These are phyloP conservation scores for Drosophila cracens DNA, from an alignment of 2,888 invertebrate species.

Conservation along the genomic window DNA sequence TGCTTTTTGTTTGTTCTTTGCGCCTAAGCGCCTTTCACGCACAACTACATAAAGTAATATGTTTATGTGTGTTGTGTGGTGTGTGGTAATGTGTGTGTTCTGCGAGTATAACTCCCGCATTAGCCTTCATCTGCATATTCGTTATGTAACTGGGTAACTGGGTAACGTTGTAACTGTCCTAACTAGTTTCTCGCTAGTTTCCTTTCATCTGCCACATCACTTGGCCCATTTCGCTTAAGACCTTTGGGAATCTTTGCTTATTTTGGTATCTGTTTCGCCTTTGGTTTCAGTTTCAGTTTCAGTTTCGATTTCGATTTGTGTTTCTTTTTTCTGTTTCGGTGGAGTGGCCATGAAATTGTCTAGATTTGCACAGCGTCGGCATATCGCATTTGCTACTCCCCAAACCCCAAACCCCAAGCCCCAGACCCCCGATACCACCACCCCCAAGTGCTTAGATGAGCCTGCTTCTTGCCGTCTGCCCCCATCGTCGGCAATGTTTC, in stretches of 20 bases:
- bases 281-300: slow-evolving; percentile 4
- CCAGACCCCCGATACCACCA: neutral
- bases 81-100: neutral
- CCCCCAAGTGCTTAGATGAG: neutral
- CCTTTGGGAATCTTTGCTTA: slow-evolving; percentile 5
- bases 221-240: slow-evolving; percentile 8
- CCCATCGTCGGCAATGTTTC: neutral
- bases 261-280: neutral
- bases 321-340: slow-evolving; percentile 6
- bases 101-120: neutral
- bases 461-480: neutral
- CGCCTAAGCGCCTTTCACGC: slow-evolving; percentile 9
- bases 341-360: slow-evolving; percentile 39
- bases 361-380: slow-evolving; percentile 34
- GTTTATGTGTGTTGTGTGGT: slow-evolving; percentile 2
- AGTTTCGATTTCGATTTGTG: neutral
- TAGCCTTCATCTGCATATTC: slow-evolving; percentile 13
- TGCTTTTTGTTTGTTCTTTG: neutral
- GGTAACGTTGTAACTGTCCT: neutral
- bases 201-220: slow-evolving; percentile 1
- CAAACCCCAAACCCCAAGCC: neutral
- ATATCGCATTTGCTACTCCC: slow-evolving; percentile 1
- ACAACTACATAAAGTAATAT: slow-evolving; percentile 13
- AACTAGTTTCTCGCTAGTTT: slow-evolving; percentile 3
- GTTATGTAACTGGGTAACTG: neutral